phyloP scores from a whole-genome alignment of 2,888 invertebrate genomes.

The Monopis laevigella region DNA sequence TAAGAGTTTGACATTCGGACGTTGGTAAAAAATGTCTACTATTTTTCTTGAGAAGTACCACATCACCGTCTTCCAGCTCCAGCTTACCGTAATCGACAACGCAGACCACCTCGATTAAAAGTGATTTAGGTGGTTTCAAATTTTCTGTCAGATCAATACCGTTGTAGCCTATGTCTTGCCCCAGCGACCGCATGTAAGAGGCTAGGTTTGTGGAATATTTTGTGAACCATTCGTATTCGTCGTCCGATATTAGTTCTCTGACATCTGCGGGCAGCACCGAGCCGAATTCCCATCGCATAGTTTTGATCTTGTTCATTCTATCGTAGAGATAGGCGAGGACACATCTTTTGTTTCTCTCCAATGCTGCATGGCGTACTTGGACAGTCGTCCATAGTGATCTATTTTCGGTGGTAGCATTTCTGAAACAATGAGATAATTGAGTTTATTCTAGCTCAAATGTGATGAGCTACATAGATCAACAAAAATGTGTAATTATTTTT shows the following conservation, averaged over 20 bases:
- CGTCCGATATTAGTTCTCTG: conserved; percentile 78
- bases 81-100: conserved; percentile 91
- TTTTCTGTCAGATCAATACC: conserved; percentile 89
- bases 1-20: conserved; percentile 88
- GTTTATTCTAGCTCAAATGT: too few relatives aligned
- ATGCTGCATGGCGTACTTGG: conserved; percentile 83
- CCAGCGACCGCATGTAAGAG: conserved; percentile 89
- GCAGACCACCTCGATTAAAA: conserved; percentile 93
- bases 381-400: conserved; percentile 77
- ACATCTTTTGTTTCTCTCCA: conserved; percentile 91
- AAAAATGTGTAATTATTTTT: too few relatives aligned
- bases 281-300: conserved; percentile 96
- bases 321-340: conserved; percentile 85
- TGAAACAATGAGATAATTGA: too few relatives aligned
- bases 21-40: conserved; percentile 91
- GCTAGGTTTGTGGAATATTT: conserved; percentile 88
- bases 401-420: conserved; percentile 65
- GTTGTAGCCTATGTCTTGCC: conserved; percentile 73
- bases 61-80: conserved; percentile 93
- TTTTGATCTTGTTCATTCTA: conserved; percentile 80
- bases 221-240: conserved; percentile 89
- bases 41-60: conserved; percentile 87
- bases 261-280: conserved; percentile 89
- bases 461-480: too few relatives aligned
- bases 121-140: conserved; percentile 89